phyloP scores from a whole-genome alignment of 2,888 invertebrate species.

The Microctonus brassicae region DNA sequence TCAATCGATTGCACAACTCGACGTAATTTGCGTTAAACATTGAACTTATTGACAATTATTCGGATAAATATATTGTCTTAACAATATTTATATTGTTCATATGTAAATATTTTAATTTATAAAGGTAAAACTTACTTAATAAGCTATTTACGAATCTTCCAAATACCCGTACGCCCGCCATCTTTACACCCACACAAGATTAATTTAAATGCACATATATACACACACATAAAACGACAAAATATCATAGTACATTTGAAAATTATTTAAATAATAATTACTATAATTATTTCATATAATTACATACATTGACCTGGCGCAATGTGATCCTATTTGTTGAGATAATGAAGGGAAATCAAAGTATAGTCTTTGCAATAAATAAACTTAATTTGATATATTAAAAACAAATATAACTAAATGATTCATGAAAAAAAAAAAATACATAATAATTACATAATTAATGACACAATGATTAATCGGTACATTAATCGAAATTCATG shows the following conservation, averaged over 20 bases:
- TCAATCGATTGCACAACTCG: slow-evolving; percentile 17
- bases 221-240: background rate
- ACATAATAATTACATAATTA: too few species aligned
- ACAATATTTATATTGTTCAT: background rate
- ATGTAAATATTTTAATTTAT: background rate
- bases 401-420: too few species aligned
- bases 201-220: background rate
- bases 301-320: too few species aligned
- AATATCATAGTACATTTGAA: background rate
- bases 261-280: too few species aligned
- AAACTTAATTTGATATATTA: too few species aligned
- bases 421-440: too few species aligned
- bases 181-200: slow-evolving; percentile 1
- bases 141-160: slow-evolving; percentile 18
- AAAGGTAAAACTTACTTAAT: slow-evolving; percentile 9
- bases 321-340: too few species aligned
- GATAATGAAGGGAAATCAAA: too few species aligned
- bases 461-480: too few species aligned
- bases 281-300: too few species aligned
- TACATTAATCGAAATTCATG: too few species aligned
- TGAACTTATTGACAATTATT: background rate
- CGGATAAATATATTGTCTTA: background rate
- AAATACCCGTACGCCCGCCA: slow-evolving; percentile 23
- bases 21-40: background rate
- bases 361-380: too few species aligned